A percentile compares a stretch with the other conserved stretches of the same genome.
phyloP scores from a whole-genome alignment of 1,140 invertebrate species.

The Ruditapes philippinarum region DNA sequence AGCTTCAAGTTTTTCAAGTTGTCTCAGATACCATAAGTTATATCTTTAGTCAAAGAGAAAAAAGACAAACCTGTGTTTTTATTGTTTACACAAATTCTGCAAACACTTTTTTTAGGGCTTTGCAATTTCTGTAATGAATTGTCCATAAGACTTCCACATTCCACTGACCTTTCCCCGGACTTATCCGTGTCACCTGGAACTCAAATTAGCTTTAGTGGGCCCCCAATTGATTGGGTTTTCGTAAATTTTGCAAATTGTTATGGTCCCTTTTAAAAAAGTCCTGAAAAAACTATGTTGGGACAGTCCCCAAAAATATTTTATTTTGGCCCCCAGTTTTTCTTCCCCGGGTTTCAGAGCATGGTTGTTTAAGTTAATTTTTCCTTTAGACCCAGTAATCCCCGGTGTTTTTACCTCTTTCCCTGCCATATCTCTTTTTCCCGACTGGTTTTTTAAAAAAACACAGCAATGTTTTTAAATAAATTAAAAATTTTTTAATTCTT shows the following conservation, averaged over 20 bases:
- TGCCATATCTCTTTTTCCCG: too few species aligned
- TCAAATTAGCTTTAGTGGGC: neutral
- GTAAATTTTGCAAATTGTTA: neutral
- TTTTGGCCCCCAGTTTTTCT: neutral
- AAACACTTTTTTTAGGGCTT: neutral
- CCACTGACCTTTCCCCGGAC: neutral
- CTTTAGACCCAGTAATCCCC: too few species aligned
- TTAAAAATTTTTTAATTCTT: too few species aligned
- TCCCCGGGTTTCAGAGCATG: neutral
- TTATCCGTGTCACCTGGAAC: neutral
- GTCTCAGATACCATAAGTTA: too few species aligned
- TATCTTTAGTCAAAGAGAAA: too few species aligned
- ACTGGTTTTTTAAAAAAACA: too few species aligned
- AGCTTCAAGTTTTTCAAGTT: too few species aligned
- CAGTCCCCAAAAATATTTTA: neutral
- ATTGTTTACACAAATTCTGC: neutral
- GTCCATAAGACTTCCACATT: neutral
- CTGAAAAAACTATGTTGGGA: neutral
- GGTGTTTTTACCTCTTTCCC: too few species aligned
- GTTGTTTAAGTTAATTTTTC: neutral
- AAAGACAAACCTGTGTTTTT: too few species aligned
- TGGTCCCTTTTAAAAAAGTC: neutral
- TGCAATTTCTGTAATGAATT: neutral
- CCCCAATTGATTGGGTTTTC: neutral
- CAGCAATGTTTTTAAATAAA: too few species aligned